phyloP scores from a whole-genome alignment of 2,797 vertebrate genomes.

The Sylvia borin region DNA sequence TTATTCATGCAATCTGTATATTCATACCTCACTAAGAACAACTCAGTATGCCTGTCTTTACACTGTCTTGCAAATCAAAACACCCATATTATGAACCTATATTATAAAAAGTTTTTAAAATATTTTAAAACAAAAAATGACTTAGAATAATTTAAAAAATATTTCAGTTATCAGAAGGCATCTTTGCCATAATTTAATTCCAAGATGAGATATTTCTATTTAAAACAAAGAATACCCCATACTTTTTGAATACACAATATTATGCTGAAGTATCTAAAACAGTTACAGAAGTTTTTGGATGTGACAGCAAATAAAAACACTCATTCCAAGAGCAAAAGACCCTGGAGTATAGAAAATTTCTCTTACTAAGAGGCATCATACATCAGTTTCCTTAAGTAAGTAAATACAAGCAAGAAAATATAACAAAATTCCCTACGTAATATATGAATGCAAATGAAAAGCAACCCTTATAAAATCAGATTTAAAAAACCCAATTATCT shows the following conservation, averaged over 20 bases:
- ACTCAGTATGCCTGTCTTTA: not conserved
- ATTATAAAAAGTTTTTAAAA: not conserved
- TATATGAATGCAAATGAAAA: not conserved
- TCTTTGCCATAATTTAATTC: not conserved
- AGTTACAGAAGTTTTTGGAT: not conserved
- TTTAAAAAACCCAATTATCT: not conserved
- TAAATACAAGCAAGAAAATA: not conserved
- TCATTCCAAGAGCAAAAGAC: not conserved
- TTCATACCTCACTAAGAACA: not conserved
- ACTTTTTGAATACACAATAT: not conserved
- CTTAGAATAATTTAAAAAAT: not conserved
- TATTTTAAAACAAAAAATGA: not conserved
- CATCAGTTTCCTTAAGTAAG: not conserved
- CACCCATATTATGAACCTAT: not conserved
- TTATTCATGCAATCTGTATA: not conserved
- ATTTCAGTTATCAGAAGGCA: not conserved
- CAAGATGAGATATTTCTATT: not conserved
- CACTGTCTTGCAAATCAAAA: not conserved
- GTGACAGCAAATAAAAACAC: not conserved
- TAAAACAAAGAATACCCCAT: not conserved
- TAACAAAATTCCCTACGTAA: not conserved
- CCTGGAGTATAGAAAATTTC: fast-evolving
- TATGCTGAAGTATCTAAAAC: not conserved
- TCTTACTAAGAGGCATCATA: not conserved
- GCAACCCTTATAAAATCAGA: not conserved